A percentile compares a stretch with the other conserved stretches of the same genome.
phyloP scores from a whole-genome alignment of 2,113 vertebrate species.

The Cyprinus carpio region DNA sequence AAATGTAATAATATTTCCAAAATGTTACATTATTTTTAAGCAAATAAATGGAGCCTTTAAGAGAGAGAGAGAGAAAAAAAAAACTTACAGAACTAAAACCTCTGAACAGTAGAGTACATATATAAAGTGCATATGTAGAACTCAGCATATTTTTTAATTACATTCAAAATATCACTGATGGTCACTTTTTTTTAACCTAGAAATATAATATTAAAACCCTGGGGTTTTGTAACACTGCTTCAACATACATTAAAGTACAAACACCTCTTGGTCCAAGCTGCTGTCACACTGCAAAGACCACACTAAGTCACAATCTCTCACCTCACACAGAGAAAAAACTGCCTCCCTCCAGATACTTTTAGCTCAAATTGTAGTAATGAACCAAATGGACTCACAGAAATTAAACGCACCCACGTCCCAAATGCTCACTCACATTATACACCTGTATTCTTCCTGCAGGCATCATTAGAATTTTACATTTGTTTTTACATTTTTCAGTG shows the following conservation, averaged over 20 bases:
- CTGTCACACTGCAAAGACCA: neutral
- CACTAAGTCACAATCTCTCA: constrained; percentile 2
- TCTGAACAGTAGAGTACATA: neutral
- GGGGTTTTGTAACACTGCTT: neutral
- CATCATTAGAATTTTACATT: neutral
- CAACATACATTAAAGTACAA: neutral
- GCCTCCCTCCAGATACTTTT: neutral
- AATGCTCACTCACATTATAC: neutral
- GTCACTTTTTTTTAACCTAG: neutral
- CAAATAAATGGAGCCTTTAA: neutral
- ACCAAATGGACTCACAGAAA: neutral
- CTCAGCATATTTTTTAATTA: neutral
- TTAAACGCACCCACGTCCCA: neutral
- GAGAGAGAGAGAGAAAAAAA: too few relatives aligned
- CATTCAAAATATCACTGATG: neutral
- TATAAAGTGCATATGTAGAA: neutral
- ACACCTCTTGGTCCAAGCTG: neutral
- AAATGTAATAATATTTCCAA: neutral
- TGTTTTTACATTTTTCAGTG: neutral
- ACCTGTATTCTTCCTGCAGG: neutral
- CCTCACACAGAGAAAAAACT: neutral
- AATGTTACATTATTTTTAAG: neutral
- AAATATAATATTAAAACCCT: neutral
- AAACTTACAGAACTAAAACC: neutral
- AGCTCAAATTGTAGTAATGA: neutral